phyloP scores from a whole-genome alignment of 2,888 invertebrate species.

The Melieria picta region DNA sequence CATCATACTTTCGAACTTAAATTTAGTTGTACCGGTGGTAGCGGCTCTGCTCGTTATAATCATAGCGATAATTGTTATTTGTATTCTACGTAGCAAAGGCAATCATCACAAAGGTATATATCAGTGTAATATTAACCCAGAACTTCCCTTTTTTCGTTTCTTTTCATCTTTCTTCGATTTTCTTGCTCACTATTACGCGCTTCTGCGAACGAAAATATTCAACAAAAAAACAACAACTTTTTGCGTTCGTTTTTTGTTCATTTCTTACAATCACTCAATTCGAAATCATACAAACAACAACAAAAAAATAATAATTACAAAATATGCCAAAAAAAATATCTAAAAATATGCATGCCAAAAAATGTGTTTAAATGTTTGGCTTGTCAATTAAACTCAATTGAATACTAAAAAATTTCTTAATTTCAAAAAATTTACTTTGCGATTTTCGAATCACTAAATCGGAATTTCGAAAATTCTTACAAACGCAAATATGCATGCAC shows the following conservation, averaged over 20 bases:
- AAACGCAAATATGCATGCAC: conserved; percentile 25
- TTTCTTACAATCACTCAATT: conserved; percentile 3
- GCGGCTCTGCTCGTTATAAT: conserved; percentile 92
- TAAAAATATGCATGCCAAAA: conserved; percentile 35
- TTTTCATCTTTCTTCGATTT: conserved; percentile 33
- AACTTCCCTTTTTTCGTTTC: conserved; percentile 57
- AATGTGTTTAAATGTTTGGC: conserved; percentile 46
- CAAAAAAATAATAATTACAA: conserved; percentile 2
- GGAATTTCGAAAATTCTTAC: conserved; percentile 34
- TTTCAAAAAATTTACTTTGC: conserved; percentile 2
- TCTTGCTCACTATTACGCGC: conserved; percentile 28
- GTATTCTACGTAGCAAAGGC: conserved; percentile 87
- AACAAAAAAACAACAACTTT: conserved; percentile 4
- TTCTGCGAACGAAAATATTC: conserved; percentile 27
- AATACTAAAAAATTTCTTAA: conserved; percentile 19
- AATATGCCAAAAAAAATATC: not conserved
- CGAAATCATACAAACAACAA: conserved; percentile 18
- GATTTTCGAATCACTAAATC: conserved; percentile 29
- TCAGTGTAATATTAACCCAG: conserved; percentile 53
- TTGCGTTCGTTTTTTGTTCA: conserved; percentile 9
- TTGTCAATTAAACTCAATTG: conserved; percentile 43
- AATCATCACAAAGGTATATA: conserved; percentile 85
- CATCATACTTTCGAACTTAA: conserved; percentile 88
- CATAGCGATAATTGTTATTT: conserved; percentile 92
- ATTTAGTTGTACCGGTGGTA: conserved; percentile 93